These are phyloP conservation scores for Ciconia nigra DNA, from an alignment of 2,797 vertebrate species.

Conservation along the genomic window DNA sequence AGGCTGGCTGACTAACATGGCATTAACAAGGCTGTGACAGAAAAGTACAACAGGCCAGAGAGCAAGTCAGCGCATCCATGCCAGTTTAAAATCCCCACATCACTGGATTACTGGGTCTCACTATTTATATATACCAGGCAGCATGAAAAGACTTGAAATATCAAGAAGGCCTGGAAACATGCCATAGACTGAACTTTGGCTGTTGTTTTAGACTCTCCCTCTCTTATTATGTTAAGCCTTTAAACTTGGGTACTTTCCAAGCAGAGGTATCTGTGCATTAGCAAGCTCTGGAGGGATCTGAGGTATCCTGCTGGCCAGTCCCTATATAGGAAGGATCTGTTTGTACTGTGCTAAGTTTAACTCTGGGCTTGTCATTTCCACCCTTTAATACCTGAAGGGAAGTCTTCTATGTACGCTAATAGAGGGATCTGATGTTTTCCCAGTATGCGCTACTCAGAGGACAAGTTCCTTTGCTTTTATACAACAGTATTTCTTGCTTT, in stretches of 20 bases:
- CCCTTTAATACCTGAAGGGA: background rate
- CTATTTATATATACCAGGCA: background rate
- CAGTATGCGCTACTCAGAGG: background rate
- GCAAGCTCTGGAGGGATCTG: background rate
- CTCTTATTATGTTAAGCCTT: background rate
- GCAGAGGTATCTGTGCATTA: background rate
- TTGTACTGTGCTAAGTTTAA: background rate
- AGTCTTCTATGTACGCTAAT: background rate
- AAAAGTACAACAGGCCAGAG: background rate
- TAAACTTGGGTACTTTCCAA: background rate
- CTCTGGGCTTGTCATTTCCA: background rate
- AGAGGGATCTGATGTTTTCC: background rate
- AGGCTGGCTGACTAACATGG: background rate
- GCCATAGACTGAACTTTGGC: background rate
- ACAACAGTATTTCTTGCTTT: background rate
- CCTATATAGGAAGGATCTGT: background rate
- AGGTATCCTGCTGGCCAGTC: background rate
- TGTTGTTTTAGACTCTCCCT: background rate
- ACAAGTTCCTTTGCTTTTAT: background rate
- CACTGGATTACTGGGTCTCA: background rate
- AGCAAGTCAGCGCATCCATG: background rate
- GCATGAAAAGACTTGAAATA: background rate
- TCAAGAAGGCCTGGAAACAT: background rate
- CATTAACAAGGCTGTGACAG: background rate
- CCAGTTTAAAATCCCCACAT: background rate